Evolutionary conservation across 2,888 invertebrate genomes (phyloP).

Genomic region (Rhamphomyia laevipes): DNA sequence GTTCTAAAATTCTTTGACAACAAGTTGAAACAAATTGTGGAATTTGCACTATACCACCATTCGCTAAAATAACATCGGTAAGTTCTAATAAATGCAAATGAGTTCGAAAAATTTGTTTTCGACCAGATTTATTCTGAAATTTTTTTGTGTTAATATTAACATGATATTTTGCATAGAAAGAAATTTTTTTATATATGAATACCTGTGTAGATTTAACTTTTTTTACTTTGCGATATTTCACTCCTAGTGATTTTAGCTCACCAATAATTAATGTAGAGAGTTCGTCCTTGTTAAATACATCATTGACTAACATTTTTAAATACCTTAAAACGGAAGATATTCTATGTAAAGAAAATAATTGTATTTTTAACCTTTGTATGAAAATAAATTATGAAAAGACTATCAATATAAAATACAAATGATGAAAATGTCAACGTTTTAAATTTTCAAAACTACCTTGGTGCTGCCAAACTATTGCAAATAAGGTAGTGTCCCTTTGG

Average conservation of each 20-base stretch:
- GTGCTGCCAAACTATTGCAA: too few species aligned
- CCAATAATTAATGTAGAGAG: conserved; percentile 46
- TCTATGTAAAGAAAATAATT: too few species aligned
- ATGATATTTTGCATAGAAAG: neutral
- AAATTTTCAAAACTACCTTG: too few species aligned
- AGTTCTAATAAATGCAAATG: conserved; percentile 42
- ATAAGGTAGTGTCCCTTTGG: too few species aligned
- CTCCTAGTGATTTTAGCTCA: conserved; percentile 55
- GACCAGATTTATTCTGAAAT: conserved; percentile 17
- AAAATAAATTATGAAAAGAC: too few species aligned
- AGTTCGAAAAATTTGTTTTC: conserved; percentile 41
- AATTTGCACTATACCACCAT: conserved; percentile 57
- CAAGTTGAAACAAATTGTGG: conserved; percentile 62
- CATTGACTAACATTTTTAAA: conserved; percentile 43
- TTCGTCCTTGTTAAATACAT: conserved; percentile 44
- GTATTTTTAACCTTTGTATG: too few species aligned
- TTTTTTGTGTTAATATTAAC: neutral
- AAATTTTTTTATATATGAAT: neutral
- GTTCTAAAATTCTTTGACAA: conserved; percentile 53
- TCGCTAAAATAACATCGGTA: conserved; percentile 48
- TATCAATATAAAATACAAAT: too few species aligned
- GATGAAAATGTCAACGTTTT: too few species aligned
- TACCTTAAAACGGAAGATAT: neutral
- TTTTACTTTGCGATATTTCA: conserved; percentile 60
- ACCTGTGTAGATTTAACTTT: conserved; percentile 46